Base-by-base conservation (phyloP, 2,888 invertebrate genomes). In the Lacanobia oleracea region DNA sequence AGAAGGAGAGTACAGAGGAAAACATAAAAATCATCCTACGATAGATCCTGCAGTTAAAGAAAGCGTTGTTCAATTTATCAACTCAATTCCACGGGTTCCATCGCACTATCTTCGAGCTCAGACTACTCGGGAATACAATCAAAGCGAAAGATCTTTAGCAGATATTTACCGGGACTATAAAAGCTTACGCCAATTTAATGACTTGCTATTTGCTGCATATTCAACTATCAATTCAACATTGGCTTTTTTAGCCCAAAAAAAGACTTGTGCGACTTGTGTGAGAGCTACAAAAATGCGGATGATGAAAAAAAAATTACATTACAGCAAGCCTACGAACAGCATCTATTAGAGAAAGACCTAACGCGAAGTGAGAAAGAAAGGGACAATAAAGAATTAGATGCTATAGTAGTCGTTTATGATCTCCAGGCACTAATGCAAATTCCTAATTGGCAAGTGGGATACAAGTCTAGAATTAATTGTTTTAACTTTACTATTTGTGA, bases 11-110 rank as follows among this genome's bases (percentile, higher is more conserved):
- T 5, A 43, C 1, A 66, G 75, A 70, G 66, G 69, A 59, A 70
- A 74, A 66, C 69, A 74, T 40, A n/a, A 50, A 14, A 51, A 69
- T 60, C 66, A 74, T 43, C 69, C 54, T 37, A 69, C 56, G 10
- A 18, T 72, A 12, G 61, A 53, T 16, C 54, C 68, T 45, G 40
- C 16, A 59, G 23, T 67, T 67, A 72, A 48, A 62, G 21, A 72
- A 18, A 67, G 48, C 27, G 66, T 72, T 40, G 16, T 16, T 43
- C 18, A 67, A 27, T 67, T 68, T 16, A 74, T 56, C 27, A 65
- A 65, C 9, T 62, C 48, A 8, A 62, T 65, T 45, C 65, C 43
- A 9, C 27, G 43, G 27, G 14, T 65, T 5, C n/a, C 27, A 65
- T 65, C 65, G 0, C 65, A 65, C 54, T 65, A 56, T n/a, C 54